Evolutionary conservation across 2,888 invertebrate species (phyloP).

Genomic region (Syritta pipiens): DNA sequence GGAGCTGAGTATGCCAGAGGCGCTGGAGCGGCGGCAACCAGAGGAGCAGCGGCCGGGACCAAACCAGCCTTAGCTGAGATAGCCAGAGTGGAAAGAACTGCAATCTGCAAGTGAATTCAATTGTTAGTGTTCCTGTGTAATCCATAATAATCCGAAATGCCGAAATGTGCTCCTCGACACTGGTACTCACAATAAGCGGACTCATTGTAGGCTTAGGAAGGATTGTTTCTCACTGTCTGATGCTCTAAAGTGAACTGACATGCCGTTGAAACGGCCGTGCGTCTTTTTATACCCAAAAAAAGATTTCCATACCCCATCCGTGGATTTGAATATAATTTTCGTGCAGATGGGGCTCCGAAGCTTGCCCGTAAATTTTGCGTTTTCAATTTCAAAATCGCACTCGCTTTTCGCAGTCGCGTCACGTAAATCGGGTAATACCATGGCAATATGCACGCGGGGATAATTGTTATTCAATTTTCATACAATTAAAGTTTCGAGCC

Average conservation of each 20-base stretch:
- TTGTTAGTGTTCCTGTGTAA: conserved; percentile 44
- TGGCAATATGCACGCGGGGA: conserved; percentile 62
- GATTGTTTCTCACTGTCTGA: conserved; percentile 78
- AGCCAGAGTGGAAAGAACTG: conserved; percentile 78
- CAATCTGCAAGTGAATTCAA: conserved; percentile 73
- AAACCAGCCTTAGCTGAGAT: conserved; percentile 76
- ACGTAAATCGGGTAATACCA: conserved; percentile 75
- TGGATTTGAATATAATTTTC: conserved; percentile 56
- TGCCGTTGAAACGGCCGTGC: conserved; percentile 73
- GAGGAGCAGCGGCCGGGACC: conserved; percentile 72
- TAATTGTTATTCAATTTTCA: conserved; percentile 71
- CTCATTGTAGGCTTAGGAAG: conserved; percentile 78
- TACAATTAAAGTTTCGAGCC: conserved; percentile 57
- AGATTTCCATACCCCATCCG: conserved; percentile 36
- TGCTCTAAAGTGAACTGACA: conserved; percentile 79
- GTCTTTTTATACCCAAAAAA: conserved; percentile 77
- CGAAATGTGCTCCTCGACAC: neutral
- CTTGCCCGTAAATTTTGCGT: conserved; percentile 56
- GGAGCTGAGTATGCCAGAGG: conserved; percentile 72
- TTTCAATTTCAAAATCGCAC: conserved; percentile 65
- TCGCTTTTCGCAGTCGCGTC: conserved; percentile 70
- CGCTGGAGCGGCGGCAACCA: conserved; percentile 72
- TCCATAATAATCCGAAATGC: conserved; percentile 44
- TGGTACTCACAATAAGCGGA: conserved; percentile 79
- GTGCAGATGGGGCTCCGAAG: conserved; percentile 37